phyloP scores from a whole-genome alignment of 2,888 invertebrate genomes.

The Anthophora plumipes region DNA sequence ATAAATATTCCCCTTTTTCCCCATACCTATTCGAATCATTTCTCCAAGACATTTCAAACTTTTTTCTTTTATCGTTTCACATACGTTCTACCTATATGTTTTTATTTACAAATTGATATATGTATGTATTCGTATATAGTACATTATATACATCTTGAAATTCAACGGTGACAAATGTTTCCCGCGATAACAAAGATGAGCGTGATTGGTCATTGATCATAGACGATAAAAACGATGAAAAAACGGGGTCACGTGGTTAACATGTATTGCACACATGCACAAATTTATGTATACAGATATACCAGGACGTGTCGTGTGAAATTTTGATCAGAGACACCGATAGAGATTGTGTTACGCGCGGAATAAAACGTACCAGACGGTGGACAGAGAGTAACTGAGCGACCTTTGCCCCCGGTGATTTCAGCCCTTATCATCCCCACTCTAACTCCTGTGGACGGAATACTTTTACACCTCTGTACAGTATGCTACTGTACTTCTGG shows the following conservation, averaged over 20 bases:
- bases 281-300: neutral
- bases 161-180: neutral
- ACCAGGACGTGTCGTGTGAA: conserved; percentile 10
- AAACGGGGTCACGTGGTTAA: conserved; percentile 1
- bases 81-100: too few relatives aligned
- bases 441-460: conserved; percentile 65
- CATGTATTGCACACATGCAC: conserved; percentile 4
- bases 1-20: too few relatives aligned
- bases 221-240: neutral
- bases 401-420: conserved; percentile 81
- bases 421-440: conserved; percentile 80
- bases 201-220: neutral
- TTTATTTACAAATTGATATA: too few relatives aligned
- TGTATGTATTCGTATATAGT: neutral
- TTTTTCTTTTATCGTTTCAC: too few relatives aligned
- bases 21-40: too few relatives aligned
- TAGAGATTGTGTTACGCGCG: conserved; percentile 23
- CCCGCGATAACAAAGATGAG: conserved; percentile 3
- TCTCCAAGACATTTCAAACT: too few relatives aligned
- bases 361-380: conserved; percentile 68
- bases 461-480: conserved; percentile 67
- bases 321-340: conserved; percentile 21
- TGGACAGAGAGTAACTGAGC: conserved; percentile 81
- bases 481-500: conserved; percentile 42
- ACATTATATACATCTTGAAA: neutral